Evolutionary conservation across 2,888 invertebrate species (phyloP).

Genomic region (Tanytarsus gracilentus): DNA sequence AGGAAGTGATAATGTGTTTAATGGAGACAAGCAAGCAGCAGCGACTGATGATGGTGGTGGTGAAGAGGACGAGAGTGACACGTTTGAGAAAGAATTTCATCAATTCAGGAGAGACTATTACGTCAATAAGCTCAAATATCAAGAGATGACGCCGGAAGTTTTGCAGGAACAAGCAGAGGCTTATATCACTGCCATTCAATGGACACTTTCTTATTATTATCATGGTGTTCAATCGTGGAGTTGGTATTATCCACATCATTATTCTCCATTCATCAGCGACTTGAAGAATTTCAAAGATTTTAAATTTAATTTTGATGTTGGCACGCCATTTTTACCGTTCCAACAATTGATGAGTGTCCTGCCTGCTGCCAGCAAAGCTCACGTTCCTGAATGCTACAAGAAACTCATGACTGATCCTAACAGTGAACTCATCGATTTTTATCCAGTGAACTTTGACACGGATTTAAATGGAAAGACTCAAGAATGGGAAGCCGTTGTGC

Average conservation of each 20-base stretch:
- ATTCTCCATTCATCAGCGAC: constrained; percentile 93
- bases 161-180: constrained; percentile 73
- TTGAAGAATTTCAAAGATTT: constrained; percentile 69
- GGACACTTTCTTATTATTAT: constrained; percentile 95
- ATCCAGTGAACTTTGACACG: constrained; percentile 81
- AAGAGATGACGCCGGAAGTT: constrained; percentile 66
- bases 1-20: constrained; percentile 33
- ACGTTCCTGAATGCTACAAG: constrained; percentile 71
- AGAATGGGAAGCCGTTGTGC: constrained; percentile 93
- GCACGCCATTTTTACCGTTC: constrained; percentile 84
- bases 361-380: constrained; percentile 71
- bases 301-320: constrained; percentile 72
- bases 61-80: constrained; percentile 48
- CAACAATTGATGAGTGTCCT: constrained; percentile 83
- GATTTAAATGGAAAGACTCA: constrained; percentile 93
- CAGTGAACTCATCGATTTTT: constrained; percentile 79
- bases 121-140: constrained; percentile 75
- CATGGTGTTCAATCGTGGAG: constrained; percentile 96
- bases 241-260: constrained; percentile 97
- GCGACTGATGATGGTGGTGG: constrained; percentile 33
- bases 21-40: neutral
- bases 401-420: constrained; percentile 64
- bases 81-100: constrained; percentile 63
- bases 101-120: constrained; percentile 88
- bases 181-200: constrained; percentile 89